Evolutionary conservation across 2,888 invertebrate genomes (phyloP).

Genomic region (Orthosia gothica): DNA sequence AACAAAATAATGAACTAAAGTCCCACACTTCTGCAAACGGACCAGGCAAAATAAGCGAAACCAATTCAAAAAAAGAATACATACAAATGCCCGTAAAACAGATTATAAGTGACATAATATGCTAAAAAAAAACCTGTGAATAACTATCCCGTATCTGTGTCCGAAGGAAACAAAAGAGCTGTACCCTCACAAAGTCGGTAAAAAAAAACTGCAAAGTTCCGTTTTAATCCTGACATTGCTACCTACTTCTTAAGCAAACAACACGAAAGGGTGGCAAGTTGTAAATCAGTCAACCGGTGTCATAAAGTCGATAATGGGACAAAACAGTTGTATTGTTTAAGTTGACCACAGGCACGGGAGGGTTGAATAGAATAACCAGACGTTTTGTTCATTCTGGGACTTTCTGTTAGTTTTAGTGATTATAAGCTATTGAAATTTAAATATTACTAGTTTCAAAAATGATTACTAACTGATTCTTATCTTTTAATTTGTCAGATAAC

Average conservation of each 20-base stretch:
- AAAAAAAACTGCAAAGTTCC: conserved; percentile 28
- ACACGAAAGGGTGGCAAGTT: conserved; percentile 59
- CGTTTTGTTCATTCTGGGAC: conserved; percentile 49
- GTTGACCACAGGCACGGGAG: conserved; percentile 61
- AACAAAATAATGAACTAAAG: no score
- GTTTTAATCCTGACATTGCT: conserved; percentile 75
- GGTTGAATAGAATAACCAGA: conserved; percentile 61
- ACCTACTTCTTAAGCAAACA: conserved; percentile 71
- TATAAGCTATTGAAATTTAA: neutral
- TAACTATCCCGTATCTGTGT: conserved; percentile 37
- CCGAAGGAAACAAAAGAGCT: conserved; percentile 19
- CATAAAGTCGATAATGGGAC: conserved; percentile 53
- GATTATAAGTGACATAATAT: conserved; percentile 3
- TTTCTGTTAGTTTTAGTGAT: conserved; percentile 17
- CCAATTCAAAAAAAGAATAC: neutral
- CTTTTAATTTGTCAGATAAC: no score
- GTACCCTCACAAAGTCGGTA: no score
- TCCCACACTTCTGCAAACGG: neutral
- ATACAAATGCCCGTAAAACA: conserved; percentile 4
- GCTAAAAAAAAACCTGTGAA: conserved; percentile 13
- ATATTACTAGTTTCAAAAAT: neutral
- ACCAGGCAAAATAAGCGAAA: neutral
- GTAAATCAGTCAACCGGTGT: conserved; percentile 71
- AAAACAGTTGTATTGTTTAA: conserved; percentile 62
- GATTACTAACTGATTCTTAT: neutral